Evolutionary conservation across 2,888 invertebrate genomes (phyloP).

Genomic region (Aricia artaxerxes): DNA sequence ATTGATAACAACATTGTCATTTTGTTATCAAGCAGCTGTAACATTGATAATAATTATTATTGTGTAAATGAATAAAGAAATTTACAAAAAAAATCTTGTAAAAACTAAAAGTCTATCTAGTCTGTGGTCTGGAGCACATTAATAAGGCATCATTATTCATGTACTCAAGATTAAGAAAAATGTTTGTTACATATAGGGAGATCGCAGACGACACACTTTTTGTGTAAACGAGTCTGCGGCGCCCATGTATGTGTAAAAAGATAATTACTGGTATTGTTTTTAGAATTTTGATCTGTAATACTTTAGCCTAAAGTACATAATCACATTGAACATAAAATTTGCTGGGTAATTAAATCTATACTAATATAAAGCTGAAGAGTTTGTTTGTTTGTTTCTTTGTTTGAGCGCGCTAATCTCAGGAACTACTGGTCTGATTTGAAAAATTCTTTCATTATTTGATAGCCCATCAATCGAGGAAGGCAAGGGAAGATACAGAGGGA

Average conservation of each 20-base stretch:
- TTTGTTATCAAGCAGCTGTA: background rate
- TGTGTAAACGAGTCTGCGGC: no score
- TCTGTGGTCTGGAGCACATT: background rate
- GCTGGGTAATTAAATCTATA: slow-evolving; percentile 1
- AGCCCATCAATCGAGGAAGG: no score
- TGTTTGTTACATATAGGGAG: background rate
- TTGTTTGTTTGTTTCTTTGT: no score
- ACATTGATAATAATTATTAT: no score
- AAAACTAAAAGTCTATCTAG: background rate
- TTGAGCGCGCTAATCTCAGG: no score
- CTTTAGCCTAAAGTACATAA: slow-evolving; percentile 2
- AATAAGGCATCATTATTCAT: background rate
- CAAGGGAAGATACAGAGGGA: no score
- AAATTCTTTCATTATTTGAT: no score
- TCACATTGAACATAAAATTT: background rate
- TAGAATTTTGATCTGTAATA: slow-evolving; percentile 3
- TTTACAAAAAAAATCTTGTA: background rate
- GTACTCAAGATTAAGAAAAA: background rate
- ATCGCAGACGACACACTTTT: no score
- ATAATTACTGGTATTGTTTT: background rate
- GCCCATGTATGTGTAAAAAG: no score
- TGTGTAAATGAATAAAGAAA: no score
- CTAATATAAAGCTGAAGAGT: no score
- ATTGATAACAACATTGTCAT: background rate
- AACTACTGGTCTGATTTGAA: no score